These are phyloP conservation scores for Euphydryas editha DNA, from an alignment of 2,888 invertebrate genomes.

Conservation along the genomic window DNA sequence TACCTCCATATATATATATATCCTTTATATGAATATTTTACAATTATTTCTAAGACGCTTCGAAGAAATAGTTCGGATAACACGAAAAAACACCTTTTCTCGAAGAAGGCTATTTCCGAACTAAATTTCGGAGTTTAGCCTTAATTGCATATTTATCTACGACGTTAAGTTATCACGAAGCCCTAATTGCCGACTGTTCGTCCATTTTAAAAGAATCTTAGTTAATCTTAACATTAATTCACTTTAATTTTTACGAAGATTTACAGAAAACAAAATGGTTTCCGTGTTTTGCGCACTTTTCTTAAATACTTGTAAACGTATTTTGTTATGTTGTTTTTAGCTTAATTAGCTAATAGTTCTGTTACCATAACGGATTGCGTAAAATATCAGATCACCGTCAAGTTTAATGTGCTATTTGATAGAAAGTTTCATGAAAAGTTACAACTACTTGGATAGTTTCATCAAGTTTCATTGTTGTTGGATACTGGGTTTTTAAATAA, in stretches of 20 bases:
- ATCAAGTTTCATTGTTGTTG: too few relatives aligned
- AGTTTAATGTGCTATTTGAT: background rate
- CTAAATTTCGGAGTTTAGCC: constrained; percentile 51
- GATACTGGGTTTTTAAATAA: too few relatives aligned
- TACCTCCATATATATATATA: too few relatives aligned
- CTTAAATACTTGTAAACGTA: background rate
- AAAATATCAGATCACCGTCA: background rate
- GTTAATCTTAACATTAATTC: constrained; percentile 40
- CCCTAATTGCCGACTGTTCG: constrained; percentile 60
- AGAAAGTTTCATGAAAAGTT: background rate
- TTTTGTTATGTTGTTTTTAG: too few relatives aligned
- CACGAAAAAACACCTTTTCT: constrained; percentile 25
- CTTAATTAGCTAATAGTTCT: background rate
- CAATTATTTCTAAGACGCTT: background rate
- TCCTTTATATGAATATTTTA: background rate
- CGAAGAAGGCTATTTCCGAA: constrained; percentile 40
- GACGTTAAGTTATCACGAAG: constrained; percentile 62
- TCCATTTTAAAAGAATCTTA: constrained; percentile 57
- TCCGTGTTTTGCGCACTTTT: background rate
- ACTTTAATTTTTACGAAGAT: constrained; percentile 12
- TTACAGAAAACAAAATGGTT: constrained; percentile 1
- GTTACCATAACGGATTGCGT: background rate
- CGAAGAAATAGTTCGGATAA: background rate
- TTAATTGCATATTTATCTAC: constrained; percentile 77
- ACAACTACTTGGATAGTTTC: background rate